These are phyloP conservation scores for Venturia canescens DNA, from an alignment of 1,140 invertebrate genomes.

Conservation along the genomic window DNA sequence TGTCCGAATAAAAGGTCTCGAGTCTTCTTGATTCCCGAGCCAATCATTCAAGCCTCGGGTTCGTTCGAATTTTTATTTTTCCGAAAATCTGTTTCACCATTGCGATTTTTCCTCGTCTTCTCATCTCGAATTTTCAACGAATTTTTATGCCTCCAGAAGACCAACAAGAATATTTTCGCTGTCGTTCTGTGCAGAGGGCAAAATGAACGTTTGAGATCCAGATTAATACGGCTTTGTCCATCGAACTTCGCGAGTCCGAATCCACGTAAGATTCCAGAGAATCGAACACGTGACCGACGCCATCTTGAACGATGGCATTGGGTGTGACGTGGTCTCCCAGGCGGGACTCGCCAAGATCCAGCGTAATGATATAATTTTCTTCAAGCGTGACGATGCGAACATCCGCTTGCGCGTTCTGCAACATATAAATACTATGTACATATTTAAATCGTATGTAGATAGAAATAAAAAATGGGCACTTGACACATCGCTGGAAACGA, in stretches of 20 bases:
- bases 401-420: conserved; percentile 13
- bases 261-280: not conserved
- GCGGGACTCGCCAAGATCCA: conserved; percentile 20
- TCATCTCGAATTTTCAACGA: conserved; percentile 11
- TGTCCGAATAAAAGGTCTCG: not conserved
- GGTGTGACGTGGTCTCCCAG: conserved; percentile 28
- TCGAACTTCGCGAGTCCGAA: not conserved
- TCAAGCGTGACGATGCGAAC: conserved; percentile 42
- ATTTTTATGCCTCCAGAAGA: not conserved
- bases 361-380: conserved; percentile 45
- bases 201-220: not conserved
- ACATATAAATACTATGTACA: not conserved
- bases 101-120: not conserved
- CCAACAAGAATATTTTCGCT: not conserved
- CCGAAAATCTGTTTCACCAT: not conserved
- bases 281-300: conserved; percentile 25
- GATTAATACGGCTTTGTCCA: not conserved
- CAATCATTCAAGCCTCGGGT: not conserved
- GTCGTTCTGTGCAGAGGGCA: not conserved
- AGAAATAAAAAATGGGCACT: conserved; percentile 38
- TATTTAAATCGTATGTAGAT: not conserved
- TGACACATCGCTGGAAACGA: conserved; percentile 1
- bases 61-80: not conserved
- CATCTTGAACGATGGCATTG: conserved; percentile 29
- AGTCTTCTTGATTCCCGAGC: not conserved